phyloP scores from a whole-genome alignment of 2,797 vertebrate species.

The Morelia viridis region DNA sequence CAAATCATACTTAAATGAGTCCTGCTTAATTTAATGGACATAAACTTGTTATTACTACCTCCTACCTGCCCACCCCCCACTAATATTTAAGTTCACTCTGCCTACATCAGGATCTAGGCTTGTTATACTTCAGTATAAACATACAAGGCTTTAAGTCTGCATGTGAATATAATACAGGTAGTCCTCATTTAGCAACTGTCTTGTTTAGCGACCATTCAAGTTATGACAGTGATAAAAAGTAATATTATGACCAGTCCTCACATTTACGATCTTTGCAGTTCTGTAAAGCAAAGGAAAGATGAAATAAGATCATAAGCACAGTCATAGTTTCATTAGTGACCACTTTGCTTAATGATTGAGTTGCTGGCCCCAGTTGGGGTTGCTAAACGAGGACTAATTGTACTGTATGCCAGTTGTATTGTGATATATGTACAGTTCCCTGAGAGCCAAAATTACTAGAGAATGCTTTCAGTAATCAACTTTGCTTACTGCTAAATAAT shows the following conservation, averaged over 20 bases:
- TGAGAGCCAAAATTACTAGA: not conserved
- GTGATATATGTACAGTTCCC: not conserved
- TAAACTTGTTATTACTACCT: too few relatives aligned
- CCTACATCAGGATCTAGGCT: too few relatives aligned
- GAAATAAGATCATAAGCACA: not conserved
- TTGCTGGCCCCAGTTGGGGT: not conserved
- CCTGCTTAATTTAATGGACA: too few relatives aligned
- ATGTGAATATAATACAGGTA: not conserved
- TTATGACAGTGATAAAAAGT: not conserved
- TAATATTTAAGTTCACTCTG: too few relatives aligned
- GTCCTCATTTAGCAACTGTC: not conserved
- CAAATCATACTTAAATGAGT: too few relatives aligned
- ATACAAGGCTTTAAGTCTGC: not conserved
- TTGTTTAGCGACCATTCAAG: not conserved
- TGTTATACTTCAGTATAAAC: not conserved
- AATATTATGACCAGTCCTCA: not conserved
- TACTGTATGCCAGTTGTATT: not conserved
- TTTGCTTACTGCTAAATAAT: not conserved
- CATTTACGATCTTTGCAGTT: not conserved
- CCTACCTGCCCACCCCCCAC: too few relatives aligned
- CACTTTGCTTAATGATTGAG: not conserved
- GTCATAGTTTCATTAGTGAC: not conserved
- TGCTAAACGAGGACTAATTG: not conserved
- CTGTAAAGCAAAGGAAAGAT: not conserved
- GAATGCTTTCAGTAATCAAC: not conserved